Evolutionary conservation across 2,888 invertebrate genomes (phyloP).

Genomic region (Cataglyphis cursor): DNA sequence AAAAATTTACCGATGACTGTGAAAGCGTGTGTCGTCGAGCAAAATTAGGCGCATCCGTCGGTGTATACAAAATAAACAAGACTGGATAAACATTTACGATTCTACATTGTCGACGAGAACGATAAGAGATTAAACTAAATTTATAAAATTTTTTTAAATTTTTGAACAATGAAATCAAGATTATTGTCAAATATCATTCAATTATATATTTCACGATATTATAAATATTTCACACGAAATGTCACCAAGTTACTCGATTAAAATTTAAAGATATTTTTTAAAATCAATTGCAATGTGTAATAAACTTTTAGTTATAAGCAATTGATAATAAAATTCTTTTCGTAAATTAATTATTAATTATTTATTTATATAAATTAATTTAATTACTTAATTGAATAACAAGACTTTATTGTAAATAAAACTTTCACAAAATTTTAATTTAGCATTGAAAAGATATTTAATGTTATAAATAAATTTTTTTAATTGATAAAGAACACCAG

Average conservation of each 20-base stretch:
- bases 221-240: not conserved
- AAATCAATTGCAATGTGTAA: not conserved
- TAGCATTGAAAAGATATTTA: not conserved
- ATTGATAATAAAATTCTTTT: not conserved
- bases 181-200: not conserved
- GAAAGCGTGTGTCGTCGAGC: slow-evolving; percentile 4
- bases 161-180: not conserved
- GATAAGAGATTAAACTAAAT: not conserved
- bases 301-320: not conserved
- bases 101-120: not conserved
- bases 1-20: not conserved
- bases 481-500: not conserved
- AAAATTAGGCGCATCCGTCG: not conserved
- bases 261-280: not conserved
- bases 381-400: not conserved
- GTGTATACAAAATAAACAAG: not conserved
- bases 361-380: not conserved
- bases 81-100: slow-evolving; percentile 10
- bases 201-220: not conserved
- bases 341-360: not conserved
- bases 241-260: not conserved
- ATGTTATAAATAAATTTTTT: not conserved
- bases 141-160: not conserved
- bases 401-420: not conserved
- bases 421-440: not conserved